Evolutionary conservation across 2,113 vertebrate genomes (phyloP), one percentile per base, ranked within the genome.

Genomic region (Chaetodon trifascialis): DNA sequence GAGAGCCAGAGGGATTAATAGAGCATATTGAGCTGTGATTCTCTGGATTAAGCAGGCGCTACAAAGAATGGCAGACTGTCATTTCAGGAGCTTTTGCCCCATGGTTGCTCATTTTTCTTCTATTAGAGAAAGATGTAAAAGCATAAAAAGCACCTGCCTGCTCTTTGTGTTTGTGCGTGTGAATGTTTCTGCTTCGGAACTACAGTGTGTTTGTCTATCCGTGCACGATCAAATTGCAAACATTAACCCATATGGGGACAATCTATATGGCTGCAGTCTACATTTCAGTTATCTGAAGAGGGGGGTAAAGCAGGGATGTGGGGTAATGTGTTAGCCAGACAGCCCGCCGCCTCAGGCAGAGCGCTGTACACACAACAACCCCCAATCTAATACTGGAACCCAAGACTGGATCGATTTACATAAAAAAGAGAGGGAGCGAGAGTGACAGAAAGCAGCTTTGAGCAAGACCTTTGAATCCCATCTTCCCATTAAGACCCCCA

Each of bases 291-390:
- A 30, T 86, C 84, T 85, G 64, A 77, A 77, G 68, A 73, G 64
- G 67, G 76, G 80, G 76, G 63, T 75, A 38, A 77, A 72, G 71
- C 30, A 68, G 79, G 52, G 82, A 92, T 90, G 87, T 88, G 84
- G 88, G 92, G 87, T 93, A 93, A 91, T 94, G 92, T 87, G 80
- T 87, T 88, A 90, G 87, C 87, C 90, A 95, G 94, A 95, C 94
- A 92, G 87, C 36, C 77, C 88, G 94, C 88, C 90, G 92, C 95
- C 95, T 91, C 76, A 85, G 91, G 94, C 88, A 83, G 75, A 85
- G 62, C 51, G 74, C 88, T 76, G 72, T 55, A 70, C 85, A 85
- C 86, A 87, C 77, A 72, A 88, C 82, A 79, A 88, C 86, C 80
- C 83, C 86, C 91, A 83, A 71, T 91, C 87, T 89, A 88, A 91